These are phyloP conservation scores for Orthochromis indermauri DNA, from an alignment of 2,113 vertebrate species.

Conservation along the genomic window DNA sequence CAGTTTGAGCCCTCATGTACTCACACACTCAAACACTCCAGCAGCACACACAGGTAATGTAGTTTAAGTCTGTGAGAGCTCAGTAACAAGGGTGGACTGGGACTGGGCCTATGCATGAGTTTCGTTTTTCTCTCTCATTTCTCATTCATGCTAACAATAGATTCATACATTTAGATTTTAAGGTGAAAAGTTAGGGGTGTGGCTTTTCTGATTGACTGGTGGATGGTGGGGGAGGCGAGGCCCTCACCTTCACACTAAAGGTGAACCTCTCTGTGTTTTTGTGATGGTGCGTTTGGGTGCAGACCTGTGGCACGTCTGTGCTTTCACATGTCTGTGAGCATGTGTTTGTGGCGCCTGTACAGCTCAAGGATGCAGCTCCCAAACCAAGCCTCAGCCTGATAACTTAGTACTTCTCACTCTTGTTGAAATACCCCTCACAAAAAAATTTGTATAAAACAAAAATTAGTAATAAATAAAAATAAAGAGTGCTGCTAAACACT, in stretches of 20 bases:
- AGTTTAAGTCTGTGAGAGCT: neutral
- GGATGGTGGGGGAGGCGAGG: neutral
- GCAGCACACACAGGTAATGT: neutral
- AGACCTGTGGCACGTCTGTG: neutral
- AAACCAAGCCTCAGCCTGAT: neutral
- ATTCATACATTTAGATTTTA: neutral
- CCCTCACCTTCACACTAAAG: neutral
- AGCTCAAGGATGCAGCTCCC: neutral
- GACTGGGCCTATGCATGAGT: neutral
- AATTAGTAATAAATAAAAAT: neutral
- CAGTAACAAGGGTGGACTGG: neutral
- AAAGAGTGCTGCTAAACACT: neutral
- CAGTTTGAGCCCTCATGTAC: neutral
- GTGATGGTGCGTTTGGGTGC: accelerated
- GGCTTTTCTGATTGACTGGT: neutral
- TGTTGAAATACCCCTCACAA: neutral
- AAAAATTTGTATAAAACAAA: neutral
- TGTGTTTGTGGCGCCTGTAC: neutral
- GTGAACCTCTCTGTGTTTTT: neutral
- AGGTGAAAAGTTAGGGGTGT: neutral
- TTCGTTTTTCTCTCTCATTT: neutral
- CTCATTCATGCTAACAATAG: neutral
- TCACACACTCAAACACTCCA: neutral
- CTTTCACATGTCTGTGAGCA: neutral
- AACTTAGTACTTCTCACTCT: neutral